These are phyloP conservation scores for Melitaea athalia DNA, from an alignment of 2,888 invertebrate genomes.

Conservation along the genomic window DNA sequence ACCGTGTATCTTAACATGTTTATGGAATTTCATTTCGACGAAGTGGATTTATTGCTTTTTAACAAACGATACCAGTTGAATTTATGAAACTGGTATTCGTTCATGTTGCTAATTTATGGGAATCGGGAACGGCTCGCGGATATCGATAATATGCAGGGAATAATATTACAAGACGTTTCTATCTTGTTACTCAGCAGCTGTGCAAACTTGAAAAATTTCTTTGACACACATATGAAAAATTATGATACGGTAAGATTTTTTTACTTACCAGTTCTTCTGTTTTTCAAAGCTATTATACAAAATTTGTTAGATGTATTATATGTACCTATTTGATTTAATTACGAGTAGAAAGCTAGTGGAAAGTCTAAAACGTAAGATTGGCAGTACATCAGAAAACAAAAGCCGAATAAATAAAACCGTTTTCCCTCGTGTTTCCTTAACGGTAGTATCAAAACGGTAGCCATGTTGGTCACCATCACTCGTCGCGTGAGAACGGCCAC, in stretches of 20 bases:
- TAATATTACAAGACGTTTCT: constrained; percentile 1
- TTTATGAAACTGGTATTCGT: constrained; percentile 9
- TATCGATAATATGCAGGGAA: constrained; percentile 1
- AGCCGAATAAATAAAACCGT: constrained; percentile 23
- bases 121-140: neutral
- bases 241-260: neutral
- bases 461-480: constrained; percentile 14
- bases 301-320: too few species aligned
- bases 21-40: constrained; percentile 32
- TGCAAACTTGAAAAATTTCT: neutral
- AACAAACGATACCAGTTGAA: constrained; percentile 16
- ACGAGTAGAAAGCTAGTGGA: neutral
- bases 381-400: constrained; percentile 12
- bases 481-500: constrained; percentile 47
- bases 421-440: constrained; percentile 19
- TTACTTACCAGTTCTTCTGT: neutral
- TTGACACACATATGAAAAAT: neutral
- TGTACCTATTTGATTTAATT: neutral
- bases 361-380: neutral
- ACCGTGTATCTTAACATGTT: constrained; percentile 30
- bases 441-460: constrained; percentile 2
- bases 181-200: neutral
- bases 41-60: constrained; percentile 34
- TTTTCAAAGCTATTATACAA: neutral
- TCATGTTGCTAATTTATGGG: constrained; percentile 13